Percentiles rank a stretch among this genome's conserved stretches.
These are phyloP conservation scores for Hippocampus zosterae DNA, from an alignment of 2,113 vertebrate species.

Conservation along the genomic window DNA sequence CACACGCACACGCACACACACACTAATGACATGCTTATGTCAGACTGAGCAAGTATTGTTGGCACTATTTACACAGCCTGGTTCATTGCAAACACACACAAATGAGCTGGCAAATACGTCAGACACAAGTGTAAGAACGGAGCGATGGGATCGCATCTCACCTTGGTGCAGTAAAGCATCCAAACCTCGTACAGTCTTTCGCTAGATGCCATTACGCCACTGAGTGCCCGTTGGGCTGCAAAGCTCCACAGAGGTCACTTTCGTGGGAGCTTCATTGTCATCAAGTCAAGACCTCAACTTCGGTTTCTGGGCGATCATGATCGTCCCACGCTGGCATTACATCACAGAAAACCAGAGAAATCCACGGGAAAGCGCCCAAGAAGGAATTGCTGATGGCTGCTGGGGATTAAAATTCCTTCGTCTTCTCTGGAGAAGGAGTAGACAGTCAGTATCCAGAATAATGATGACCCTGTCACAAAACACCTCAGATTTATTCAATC, in stretches of 20 bases:
- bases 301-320: slow-evolving; percentile 13
- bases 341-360: not conserved
- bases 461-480: slow-evolving; percentile 19
- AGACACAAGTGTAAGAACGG: not conserved
- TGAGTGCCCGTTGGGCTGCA: slow-evolving; percentile 20
- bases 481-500: slow-evolving; percentile 7
- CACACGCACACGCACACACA: no score
- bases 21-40: not conserved
- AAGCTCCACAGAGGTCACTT: slow-evolving; percentile 55
- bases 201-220: slow-evolving; percentile 86
- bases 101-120: not conserved
- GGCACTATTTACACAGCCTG: not conserved
- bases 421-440: slow-evolving; percentile 4
- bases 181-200: slow-evolving; percentile 96
- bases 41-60: not conserved
- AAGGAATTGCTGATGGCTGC: slow-evolving; percentile 23
- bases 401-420: slow-evolving; percentile 11
- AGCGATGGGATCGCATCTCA: slow-evolving; percentile 50
- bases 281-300: slow-evolving; percentile 27
- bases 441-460: slow-evolving; percentile 8
- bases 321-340: slow-evolving; percentile 18
- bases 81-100: not conserved
- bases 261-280: slow-evolving; percentile 48
- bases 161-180: slow-evolving; percentile 98
- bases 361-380: not conserved